Base-by-base conservation (phyloP, 1,140 invertebrate species). In the Dreissena rostriformis region DNA sequence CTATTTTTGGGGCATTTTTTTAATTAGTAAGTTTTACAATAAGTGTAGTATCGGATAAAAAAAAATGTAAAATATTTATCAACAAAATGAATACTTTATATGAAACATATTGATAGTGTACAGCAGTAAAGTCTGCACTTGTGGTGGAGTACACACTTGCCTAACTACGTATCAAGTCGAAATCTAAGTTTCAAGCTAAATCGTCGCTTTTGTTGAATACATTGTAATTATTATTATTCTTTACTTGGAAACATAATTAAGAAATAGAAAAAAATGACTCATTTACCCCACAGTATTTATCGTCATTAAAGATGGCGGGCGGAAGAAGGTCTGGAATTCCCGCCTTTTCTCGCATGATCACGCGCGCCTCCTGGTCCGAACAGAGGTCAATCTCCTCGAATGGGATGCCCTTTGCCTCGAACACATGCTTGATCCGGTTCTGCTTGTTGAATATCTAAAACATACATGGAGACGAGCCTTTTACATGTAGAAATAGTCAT, bases 271-370 rank as follows among this genome's bases (percentile, higher is more conserved):
- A 76, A 61, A 57, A 19, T 29, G 0, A 7, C 57, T 63, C 28
- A 28, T 63, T 76, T 29, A 26, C 88, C 65, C 88, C 88, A 70
- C 88, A 89, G 26, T 89, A 88, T 28, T 26, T 84, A 61, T 89
- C 82, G 15, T 82, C 87, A 74, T 89, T 89, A 51, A 87, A 87
- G 22, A 89, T 77, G 15, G 87, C 87, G 55, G 88, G 88, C n/a
- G 88, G 88, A 51, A 89, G 72, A 26, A 87, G 68, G 24, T 86
- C 80, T 7, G 85, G 84, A 81, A 86, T 86, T 68, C 87, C 87
- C 1, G 85, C 86, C 73, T 85, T 83, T 72, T 85, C 88, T 84
- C 87, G 73, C 88, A 89, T 89, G n/a, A 78, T 63, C 11, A 84
- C 82, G 22, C 86, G 76, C 17, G 53, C 72, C 12, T 89, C 88